A percentile compares a stretch with the other conserved stretches of the same genome.
phyloP scores from a whole-genome alignment of 2,888 invertebrate species.

The Marasmarcha lunaedactyla region DNA sequence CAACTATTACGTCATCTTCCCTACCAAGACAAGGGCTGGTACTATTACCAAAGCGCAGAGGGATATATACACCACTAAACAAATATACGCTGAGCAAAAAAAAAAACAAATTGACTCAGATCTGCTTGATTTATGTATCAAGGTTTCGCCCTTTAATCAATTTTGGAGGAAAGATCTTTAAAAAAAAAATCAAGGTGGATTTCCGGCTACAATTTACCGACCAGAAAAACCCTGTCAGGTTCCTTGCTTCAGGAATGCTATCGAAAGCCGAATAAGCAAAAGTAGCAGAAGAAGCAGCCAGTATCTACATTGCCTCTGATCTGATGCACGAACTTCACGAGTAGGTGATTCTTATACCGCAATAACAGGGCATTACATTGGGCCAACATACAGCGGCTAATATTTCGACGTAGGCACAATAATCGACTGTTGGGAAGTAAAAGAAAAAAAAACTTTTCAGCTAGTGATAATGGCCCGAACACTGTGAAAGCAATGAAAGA shows the following conservation, averaged over 20 bases:
- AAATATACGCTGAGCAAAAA: conserved; percentile 12
- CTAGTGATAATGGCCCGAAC: not conserved
- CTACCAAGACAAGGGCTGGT: too few species aligned
- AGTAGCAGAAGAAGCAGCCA: conserved; percentile 5
- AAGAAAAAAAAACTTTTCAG: conserved; percentile 10
- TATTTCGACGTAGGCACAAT: conserved; percentile 14
- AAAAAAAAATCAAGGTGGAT: conserved; percentile 17
- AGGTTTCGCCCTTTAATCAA: conserved; percentile 17
- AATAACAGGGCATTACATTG: conserved; percentile 20
- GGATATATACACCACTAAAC: conserved; percentile 8
- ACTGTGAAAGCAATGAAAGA: conserved; percentile 13
- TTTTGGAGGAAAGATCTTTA: conserved; percentile 19
- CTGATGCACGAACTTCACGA: conserved; percentile 21
- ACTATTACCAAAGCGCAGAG: conserved; percentile 2
- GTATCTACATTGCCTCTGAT: conserved; percentile 19
- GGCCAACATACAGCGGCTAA: conserved; percentile 17
- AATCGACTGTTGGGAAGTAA: conserved; percentile 9
- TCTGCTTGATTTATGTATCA: conserved; percentile 11
- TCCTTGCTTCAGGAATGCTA: conserved; percentile 7
- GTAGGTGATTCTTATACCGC: conserved; percentile 17
- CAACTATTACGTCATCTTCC: too few species aligned
- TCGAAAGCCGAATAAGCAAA: conserved; percentile 1
- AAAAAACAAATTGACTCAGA: conserved; percentile 10
- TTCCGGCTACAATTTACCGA: conserved; percentile 17
- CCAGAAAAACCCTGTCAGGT: conserved; percentile 17